Evolutionary conservation across 2,113 vertebrate genomes (phyloP), one percentile per base, ranked within the genome.

Genomic region (Siniperca chuatsi): DNA sequence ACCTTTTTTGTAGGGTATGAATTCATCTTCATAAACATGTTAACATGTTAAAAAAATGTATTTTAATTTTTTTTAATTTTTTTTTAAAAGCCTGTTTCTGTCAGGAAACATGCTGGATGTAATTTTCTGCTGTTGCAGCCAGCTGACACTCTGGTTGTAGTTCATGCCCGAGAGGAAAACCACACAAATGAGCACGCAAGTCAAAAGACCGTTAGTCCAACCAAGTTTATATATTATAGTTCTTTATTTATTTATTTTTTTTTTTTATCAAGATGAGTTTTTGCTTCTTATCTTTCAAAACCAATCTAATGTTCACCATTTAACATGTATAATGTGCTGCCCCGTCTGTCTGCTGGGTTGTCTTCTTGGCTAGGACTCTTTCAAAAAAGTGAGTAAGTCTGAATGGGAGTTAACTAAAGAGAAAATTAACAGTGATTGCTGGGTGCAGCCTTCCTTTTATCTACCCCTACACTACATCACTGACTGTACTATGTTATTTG

Each of bases 331-430:
- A 40, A 18, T 12, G 8, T 37, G 11, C 57, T 71, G 52, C n/a
- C 58, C 10, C 4, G 12, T 72, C 12, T 6, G 9, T 29, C 21
- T 50, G 29, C 52, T 73, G 52, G 60, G 3, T 13, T 71, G 29
- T 50, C 33, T 18, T 52, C 55, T 54, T 29, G 15, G 61, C 3
- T 0, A 40, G 8, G 50, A 42, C 23, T 58, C 8, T 79, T 65
- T 66, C 12, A 15, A 66, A 42, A 13, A 40, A 3, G 1, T 48
- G 16, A 13, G n/a, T 7, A 25, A 16, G 12, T 46, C 13, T 42
- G 20, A 77, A 64, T 20, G 8, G 40, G 33, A 67, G 44, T 68
- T 52, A 33, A 65, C 69, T 66, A 37, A 66, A 77, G 61, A 77
- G 18, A 62, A 1, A 35, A 57, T 46, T 0, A 25, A 46, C 57